These are phyloP conservation scores for Amphiduros pacificus DNA, from an alignment of 2,888 invertebrate species.

Conservation along the genomic window DNA sequence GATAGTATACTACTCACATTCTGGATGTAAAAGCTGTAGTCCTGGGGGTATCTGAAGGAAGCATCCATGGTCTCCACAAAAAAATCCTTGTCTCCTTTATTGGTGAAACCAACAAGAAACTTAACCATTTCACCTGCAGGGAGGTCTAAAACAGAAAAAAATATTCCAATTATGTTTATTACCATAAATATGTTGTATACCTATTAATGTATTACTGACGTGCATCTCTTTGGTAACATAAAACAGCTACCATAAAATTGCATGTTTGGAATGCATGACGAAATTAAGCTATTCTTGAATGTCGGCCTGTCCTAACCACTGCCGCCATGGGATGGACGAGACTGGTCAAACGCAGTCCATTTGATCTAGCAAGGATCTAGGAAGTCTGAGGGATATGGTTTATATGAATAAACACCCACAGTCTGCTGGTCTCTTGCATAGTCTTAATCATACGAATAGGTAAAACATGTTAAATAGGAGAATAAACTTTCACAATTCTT, in stretches of 20 bases:
- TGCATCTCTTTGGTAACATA: no score
- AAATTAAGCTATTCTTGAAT: neutral
- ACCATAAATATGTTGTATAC: neutral
- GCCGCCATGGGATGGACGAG: no score
- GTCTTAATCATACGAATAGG: no score
- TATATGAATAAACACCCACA: no score
- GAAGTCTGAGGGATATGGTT: no score
- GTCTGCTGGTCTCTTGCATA: no score
- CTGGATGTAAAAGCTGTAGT: conserved; percentile 96
- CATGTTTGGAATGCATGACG: neutral
- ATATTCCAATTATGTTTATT: neutral
- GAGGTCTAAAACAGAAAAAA: conserved; percentile 67
- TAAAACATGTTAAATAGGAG: no score
- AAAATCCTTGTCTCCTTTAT: conserved; percentile 87
- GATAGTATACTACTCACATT: conserved; percentile 66
- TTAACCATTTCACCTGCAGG: conserved; percentile 91
- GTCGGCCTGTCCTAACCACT: no score
- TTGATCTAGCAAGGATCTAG: no score
- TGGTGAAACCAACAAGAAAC: conserved; percentile 93
- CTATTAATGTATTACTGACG: no score
- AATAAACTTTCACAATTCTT: no score
- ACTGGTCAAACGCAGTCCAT: no score
- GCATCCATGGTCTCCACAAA: conserved; percentile 91
- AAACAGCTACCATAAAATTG: neutral
- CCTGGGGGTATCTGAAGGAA: conserved; percentile 98